Conservation (phyloP, 2,888 invertebrate genomes). For the Cyclophora punctaria region DNA sequence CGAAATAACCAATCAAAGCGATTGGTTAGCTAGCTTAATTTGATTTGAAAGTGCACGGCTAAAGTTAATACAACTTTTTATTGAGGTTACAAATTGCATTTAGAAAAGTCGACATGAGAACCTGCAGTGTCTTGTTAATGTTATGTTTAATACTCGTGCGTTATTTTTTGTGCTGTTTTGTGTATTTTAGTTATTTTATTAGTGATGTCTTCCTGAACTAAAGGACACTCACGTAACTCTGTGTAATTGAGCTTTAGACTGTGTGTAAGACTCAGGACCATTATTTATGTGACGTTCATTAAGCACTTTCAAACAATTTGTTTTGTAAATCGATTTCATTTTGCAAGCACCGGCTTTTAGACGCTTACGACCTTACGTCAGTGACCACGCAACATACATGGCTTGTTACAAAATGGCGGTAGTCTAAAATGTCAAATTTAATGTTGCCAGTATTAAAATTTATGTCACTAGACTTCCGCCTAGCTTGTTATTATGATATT, state of each 20-base stretch:
- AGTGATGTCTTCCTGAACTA: slow-evolving; percentile 37
- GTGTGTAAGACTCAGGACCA: slow-evolving; percentile 71
- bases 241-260: slow-evolving; percentile 67
- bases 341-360: slow-evolving; percentile 66
- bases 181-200: slow-evolving; percentile 51
- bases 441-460: slow-evolving; percentile 23
- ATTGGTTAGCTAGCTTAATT: too few relatives aligned
- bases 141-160: slow-evolving; percentile 56
- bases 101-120: slow-evolving; percentile 42
- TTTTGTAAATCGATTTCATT: slow-evolving; percentile 44
- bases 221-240: slow-evolving; percentile 41
- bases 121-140: slow-evolving; percentile 57
- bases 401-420: slow-evolving; percentile 27
- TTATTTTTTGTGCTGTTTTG: slow-evolving; percentile 63
- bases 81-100: slow-evolving; percentile 44
- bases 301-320: slow-evolving; percentile 49
- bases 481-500: neutral
- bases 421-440: slow-evolving; percentile 10
- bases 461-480: too few relatives aligned
- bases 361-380: slow-evolving; percentile 41
- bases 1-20: too few relatives aligned
- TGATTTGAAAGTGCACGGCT: too few relatives aligned
- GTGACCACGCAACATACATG: slow-evolving; percentile 26
- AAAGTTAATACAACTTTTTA: neutral
- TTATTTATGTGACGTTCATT: slow-evolving; percentile 49